Percentiles rank a stretch among this genome's conserved stretches.
phyloP scores from a whole-genome alignment of 2,888 invertebrate species.

The Margaritifera margaritifera region DNA sequence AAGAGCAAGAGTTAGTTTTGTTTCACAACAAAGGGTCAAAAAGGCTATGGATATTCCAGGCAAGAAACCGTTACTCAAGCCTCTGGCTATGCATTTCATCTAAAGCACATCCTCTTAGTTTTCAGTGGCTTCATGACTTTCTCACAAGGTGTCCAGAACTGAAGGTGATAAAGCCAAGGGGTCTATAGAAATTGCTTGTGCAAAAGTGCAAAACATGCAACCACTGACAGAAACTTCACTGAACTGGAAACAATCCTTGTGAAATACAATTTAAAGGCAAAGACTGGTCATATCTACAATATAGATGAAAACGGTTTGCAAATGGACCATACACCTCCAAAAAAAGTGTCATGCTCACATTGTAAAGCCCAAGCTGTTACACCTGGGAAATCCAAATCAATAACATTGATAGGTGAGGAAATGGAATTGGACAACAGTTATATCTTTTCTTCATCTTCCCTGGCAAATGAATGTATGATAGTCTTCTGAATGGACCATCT shows the following conservation, averaged over 20 bases:
- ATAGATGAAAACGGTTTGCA: conserved; percentile 29
- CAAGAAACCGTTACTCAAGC: conserved; percentile 18
- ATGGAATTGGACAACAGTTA: conserved; percentile 13
- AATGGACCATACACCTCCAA: conserved; percentile 23
- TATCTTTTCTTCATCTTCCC: conserved; percentile 25
- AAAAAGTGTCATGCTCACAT: conserved; percentile 12
- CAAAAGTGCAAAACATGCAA: conserved; percentile 12
- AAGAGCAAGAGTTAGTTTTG: too few species aligned
- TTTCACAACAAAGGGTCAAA: conserved; percentile 11
- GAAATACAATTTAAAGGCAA: conserved; percentile 21
- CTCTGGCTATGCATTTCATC: conserved; percentile 16
- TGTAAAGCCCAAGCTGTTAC: conserved; percentile 23
- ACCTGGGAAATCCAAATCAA: conserved; percentile 13
- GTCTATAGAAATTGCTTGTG: conserved; percentile 16
- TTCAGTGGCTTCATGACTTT: conserved; percentile 14
- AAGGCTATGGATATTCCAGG: conserved; percentile 18
- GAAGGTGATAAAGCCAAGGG: conserved; percentile 14
- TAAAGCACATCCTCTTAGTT: conserved; percentile 7
- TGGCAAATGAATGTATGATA: conserved; percentile 14
- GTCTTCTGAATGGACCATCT: conserved; percentile 17
- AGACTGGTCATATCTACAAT: conserved; percentile 23
- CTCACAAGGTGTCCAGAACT: conserved; percentile 14
- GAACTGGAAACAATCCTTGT: conserved; percentile 16
- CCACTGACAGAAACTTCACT: conserved; percentile 19
- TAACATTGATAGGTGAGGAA: conserved; percentile 21